A percentile compares a stretch with the other conserved stretches of the same genome.
phyloP scores from a whole-genome alignment of 2,113 vertebrate species.

The Poicephalus gulielmi region DNA sequence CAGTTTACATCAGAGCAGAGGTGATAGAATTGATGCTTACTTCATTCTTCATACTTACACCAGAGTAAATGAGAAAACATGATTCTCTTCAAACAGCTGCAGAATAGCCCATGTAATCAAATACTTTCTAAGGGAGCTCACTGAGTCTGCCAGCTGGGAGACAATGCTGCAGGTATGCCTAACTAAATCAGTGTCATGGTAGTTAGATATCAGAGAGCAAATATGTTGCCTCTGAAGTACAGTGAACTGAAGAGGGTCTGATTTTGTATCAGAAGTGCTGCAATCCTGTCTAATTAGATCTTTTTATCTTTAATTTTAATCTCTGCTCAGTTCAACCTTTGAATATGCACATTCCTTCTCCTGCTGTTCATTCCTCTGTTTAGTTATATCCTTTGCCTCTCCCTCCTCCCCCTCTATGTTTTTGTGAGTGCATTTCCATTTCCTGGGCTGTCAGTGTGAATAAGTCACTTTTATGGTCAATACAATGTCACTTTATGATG shows the following conservation, averaged over 20 bases:
- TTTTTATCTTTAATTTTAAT: background rate
- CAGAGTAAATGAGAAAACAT: background rate
- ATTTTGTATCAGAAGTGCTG: background rate
- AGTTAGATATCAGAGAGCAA: background rate
- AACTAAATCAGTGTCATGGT: background rate
- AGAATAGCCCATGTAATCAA: background rate
- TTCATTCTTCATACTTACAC: background rate
- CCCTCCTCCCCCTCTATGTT: too few relatives aligned
- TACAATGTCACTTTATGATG: background rate
- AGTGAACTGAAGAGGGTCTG: background rate
- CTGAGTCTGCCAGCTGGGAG: background rate
- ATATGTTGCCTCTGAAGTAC: background rate
- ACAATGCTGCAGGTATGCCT: background rate
- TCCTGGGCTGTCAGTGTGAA: constrained; percentile 10
- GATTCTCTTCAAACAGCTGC: background rate
- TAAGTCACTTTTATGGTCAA: constrained; percentile 17
- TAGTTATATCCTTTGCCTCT: background rate
- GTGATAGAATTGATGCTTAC: background rate
- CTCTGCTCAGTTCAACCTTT: background rate
- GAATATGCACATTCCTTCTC: background rate
- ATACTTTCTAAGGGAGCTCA: background rate
- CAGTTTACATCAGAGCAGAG: background rate
- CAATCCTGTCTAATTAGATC: background rate
- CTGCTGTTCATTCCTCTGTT: background rate
- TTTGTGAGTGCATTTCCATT: background rate